phyloP scores from a whole-genome alignment of 2,888 invertebrate genomes.

The Thysanoteuthis rhombus region DNA sequence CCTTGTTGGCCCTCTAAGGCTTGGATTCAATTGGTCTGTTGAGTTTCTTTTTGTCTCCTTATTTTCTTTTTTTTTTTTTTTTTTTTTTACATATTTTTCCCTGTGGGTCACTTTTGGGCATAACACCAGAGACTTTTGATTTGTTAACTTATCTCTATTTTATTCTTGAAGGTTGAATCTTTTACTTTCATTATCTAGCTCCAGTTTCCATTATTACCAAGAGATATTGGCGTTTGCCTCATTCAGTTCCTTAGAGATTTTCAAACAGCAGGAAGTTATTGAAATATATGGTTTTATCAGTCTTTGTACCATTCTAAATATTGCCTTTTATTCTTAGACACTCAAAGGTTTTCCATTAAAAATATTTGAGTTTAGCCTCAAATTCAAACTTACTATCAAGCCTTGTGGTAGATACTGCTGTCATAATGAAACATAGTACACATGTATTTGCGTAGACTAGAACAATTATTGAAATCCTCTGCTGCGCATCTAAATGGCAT shows the following conservation, averaged over 20 bases:
- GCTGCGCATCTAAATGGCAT: neutral
- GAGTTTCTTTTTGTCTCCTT: neutral
- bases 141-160: neutral
- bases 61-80: neutral
- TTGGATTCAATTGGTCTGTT: neutral
- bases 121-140: neutral
- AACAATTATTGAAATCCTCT: no score
- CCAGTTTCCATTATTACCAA: neutral
- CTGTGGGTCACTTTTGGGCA: neutral
- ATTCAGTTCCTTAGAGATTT: neutral
- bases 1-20: neutral
- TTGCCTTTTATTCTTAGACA: neutral
- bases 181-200: neutral
- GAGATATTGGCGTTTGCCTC: neutral
- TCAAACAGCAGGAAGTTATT: neutral
- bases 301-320: neutral
- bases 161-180: neutral
- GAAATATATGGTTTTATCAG: neutral
- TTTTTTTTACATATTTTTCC: no score
- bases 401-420: no score
- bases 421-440: no score
- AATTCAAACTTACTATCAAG: no score
- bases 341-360: no score
- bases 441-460: no score
- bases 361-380: no score